Percentiles rank a stretch among this genome's conserved stretches.
These are phyloP conservation scores for Patiria pectinifera DNA, from an alignment of 53 echinoderm and acorn worm genomes.

Conservation along the genomic window DNA sequence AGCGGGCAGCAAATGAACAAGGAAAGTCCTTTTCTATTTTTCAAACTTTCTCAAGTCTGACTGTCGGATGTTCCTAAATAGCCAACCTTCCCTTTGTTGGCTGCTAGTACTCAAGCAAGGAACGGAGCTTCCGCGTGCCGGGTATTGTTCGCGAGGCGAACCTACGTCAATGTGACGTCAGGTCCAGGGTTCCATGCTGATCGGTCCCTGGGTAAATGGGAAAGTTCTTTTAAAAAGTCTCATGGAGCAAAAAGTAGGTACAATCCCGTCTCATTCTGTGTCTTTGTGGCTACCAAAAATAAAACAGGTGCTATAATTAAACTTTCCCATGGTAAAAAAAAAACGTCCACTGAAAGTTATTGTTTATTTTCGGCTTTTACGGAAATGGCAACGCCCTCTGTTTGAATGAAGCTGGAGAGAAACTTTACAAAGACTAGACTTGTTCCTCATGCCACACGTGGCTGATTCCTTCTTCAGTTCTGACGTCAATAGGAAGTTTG, in stretches of 20 bases:
- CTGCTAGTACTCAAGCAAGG: neutral
- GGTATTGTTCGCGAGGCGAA: neutral
- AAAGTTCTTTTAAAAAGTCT: neutral
- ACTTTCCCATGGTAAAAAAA: too few species aligned
- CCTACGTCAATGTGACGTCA: conserved; percentile 5
- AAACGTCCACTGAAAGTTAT: too few species aligned
- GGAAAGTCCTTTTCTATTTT: neutral
- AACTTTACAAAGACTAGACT: too few species aligned
- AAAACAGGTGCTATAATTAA: too few species aligned
- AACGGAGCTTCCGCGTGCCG: neutral
- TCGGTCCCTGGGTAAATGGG: neutral
- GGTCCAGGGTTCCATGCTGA: neutral
- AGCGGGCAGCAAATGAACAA: too few species aligned
- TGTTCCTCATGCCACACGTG: too few species aligned
- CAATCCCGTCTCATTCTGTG: neutral
- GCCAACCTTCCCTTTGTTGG: neutral
- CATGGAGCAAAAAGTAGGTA: neutral
- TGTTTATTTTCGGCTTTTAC: too few species aligned
- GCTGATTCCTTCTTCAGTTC: too few species aligned
- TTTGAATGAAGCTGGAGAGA: too few species aligned
- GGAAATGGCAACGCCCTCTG: too few species aligned
- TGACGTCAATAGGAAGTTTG: too few species aligned
- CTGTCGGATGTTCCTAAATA: neutral
- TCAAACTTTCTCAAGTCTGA: neutral
- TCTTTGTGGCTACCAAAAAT: too few species aligned